Evolutionary conservation across 1,140 invertebrate genomes (phyloP), one percentile per base, ranked within the genome.

Genomic region (Hypothenemus hampei): DNA sequence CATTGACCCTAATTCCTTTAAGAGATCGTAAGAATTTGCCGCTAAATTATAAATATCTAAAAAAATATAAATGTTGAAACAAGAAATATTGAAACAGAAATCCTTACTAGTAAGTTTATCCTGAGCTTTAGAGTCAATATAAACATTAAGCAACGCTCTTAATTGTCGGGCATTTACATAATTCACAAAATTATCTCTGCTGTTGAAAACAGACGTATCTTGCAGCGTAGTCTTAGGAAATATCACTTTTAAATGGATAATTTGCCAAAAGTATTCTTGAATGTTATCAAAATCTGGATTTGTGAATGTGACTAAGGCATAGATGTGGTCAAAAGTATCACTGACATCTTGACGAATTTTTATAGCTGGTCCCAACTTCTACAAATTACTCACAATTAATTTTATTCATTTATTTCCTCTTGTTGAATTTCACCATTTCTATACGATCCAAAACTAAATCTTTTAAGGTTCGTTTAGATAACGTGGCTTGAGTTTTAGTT

Each of bases 241-340:
- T n/a, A 43, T 37, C 10, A 43, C 23, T 15, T 24, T 22, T 22
- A 31, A 21, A 26, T 55, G 6, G 3, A 33, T n/a, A 4, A 40
- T 26, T 20, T 21, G 19, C 18, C 19, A 15, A 23, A 61, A 41
- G 23, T 33, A 59, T 8, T 46, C 8, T 10, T 61, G 22, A 5
- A 59, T 46, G 37, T 59, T 29, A 7, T 23, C n/a, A 46, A 57
- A 54, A 20, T 31, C 48, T 6, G 8, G 13, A 48, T 49, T 59
- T n/a, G 48, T 54, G 44, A 62, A 62, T 16, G 53, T 60, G n/a
- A 29, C 53, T 16, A 62, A 53, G 8, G 49, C 6, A 41, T 52
- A 59, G 18, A 49, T 8, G 18, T 57, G 41, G 21, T 53, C 7
- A 39, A 62, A 54, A 1, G 53, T 35, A 4, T 57, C 23, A 23